Evolutionary conservation across 2,888 invertebrate species (phyloP).

Genomic region (Aphrophora alni): DNA sequence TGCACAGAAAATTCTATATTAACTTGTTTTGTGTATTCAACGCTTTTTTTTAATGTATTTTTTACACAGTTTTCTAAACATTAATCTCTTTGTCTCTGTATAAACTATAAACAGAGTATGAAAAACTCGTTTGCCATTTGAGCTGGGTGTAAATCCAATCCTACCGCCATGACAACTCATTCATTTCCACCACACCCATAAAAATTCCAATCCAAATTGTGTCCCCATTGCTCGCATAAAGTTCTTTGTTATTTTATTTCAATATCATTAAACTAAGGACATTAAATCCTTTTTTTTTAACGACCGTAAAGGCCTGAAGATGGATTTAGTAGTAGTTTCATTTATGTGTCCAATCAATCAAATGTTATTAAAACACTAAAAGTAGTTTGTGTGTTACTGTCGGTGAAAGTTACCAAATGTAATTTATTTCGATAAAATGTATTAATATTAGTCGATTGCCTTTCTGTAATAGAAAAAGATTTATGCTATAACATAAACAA

Average conservation of each 20-base stretch:
- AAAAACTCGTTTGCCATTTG: neutral
- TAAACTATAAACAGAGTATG: neutral
- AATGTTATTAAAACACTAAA: too few species aligned
- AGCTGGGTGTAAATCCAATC: neutral
- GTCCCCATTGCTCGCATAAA: neutral
- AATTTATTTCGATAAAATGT: too few species aligned
- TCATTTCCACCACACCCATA: neutral
- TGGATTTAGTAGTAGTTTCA: too few species aligned
- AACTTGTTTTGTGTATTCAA: too few species aligned
- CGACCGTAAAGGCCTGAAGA: neutral
- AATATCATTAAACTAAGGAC: neutral
- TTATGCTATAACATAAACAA: too few species aligned
- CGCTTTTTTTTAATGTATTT: neutral
- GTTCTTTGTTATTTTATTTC: neutral
- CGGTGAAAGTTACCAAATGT: too few species aligned
- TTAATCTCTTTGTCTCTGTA: neutral
- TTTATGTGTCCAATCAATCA: too few species aligned
- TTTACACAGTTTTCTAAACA: neutral
- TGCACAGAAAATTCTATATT: too few species aligned
- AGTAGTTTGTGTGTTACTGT: too few species aligned
- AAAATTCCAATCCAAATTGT: conserved; percentile 9
- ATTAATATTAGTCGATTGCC: too few species aligned
- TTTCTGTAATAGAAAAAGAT: too few species aligned
- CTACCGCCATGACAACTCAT: neutral
- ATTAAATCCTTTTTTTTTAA: neutral